A percentile compares a stretch with the other conserved stretches of the same genome.
Evolutionary conservation across 2,888 invertebrate genomes (phyloP).

Genomic region (Liopterus haemorrhoidalis): DNA sequence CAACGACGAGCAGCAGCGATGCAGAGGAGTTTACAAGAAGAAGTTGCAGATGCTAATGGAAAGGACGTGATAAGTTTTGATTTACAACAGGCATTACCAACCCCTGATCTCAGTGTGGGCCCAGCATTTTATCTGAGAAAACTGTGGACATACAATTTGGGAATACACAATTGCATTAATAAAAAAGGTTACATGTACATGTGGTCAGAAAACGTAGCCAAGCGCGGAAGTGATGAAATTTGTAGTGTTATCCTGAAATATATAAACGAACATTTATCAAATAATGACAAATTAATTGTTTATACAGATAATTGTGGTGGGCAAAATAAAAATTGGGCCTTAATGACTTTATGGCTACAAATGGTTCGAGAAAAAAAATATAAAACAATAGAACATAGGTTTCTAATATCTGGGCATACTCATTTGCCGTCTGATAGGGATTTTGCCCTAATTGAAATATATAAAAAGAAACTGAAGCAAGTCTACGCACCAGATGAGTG

Average conservation of each 20-base stretch:
- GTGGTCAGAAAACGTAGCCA: constrained; percentile 27
- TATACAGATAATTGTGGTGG: constrained; percentile 9
- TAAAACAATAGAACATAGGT: constrained; percentile 11
- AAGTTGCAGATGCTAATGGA: constrained; percentile 17
- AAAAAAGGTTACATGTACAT: constrained; percentile 26
- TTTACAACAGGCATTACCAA: constrained; percentile 29
- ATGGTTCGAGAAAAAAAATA: constrained; percentile 1
- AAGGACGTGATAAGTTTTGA: constrained; percentile 26
- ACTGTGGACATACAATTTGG: constrained; percentile 30
- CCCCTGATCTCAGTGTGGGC: constrained; percentile 26
- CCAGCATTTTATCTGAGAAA: constrained; percentile 31
- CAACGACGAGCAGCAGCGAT: constrained; percentile 24
- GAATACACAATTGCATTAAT: constrained; percentile 29
- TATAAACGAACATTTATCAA: constrained; percentile 13
- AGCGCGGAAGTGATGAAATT: constrained; percentile 29
- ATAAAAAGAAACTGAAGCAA: constrained; percentile 4
- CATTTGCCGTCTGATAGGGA: constrained; percentile 10
- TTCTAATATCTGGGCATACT: constrained; percentile 15
- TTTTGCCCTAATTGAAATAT: constrained; percentile 13
- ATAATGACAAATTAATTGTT: constrained; percentile 4
- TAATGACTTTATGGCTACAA: constrained; percentile 13
- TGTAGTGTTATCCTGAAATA: constrained; percentile 26
- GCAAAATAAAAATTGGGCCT: constrained; percentile 11
- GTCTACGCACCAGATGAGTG: constrained; percentile 11
- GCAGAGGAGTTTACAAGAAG: constrained; percentile 26